phyloP scores from a whole-genome alignment of 1,140 invertebrate genomes.

The Drosophila truncata region DNA sequence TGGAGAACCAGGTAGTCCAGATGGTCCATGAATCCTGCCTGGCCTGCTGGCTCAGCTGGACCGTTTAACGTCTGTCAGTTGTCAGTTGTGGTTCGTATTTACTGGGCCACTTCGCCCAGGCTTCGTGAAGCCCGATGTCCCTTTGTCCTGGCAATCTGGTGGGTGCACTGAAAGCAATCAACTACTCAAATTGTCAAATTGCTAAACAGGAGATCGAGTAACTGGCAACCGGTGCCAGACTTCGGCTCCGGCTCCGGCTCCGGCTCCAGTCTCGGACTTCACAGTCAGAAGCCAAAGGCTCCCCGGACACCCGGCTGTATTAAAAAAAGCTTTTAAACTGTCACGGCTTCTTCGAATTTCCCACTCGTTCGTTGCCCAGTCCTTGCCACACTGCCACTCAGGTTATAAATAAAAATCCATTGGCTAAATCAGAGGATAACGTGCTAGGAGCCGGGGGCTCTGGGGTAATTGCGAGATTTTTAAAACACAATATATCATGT shows the following conservation, averaged over 20 bases:
- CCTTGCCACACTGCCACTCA: constrained; percentile 17
- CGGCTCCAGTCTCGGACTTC: constrained; percentile 13
- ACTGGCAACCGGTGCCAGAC: constrained; percentile 18
- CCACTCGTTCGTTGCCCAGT: constrained; percentile 11
- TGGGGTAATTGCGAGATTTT: constrained; percentile 70
- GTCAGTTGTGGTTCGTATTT: constrained; percentile 57
- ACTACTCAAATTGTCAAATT: constrained; percentile 72
- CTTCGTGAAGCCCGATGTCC: constrained; percentile 14
- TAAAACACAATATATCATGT: constrained; percentile 73
- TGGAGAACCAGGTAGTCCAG: constrained; percentile 3
- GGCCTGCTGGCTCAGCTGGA: constrained; percentile 8
- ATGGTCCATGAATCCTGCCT: constrained; percentile 10
- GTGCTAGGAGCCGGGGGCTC: constrained; percentile 17
- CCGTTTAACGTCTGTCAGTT: constrained; percentile 52
- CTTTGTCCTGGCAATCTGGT: constrained; percentile 51
- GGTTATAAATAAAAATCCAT: constrained; percentile 74
- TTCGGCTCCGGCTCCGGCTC: constrained; percentile 1
- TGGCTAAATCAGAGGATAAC: constrained; percentile 66
- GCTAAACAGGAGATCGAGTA: constrained; percentile 54
- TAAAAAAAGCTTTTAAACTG: constrained; percentile 84
- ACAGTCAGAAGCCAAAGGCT: constrained; percentile 16
- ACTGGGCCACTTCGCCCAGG: constrained; percentile 27
- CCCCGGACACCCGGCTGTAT: constrained; percentile 52
- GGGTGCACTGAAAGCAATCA: constrained; percentile 67
- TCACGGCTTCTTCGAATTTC: constrained; percentile 48